Evolutionary conservation across 2,888 invertebrate genomes (phyloP).

Genomic region (Amphiduros pacificus): DNA sequence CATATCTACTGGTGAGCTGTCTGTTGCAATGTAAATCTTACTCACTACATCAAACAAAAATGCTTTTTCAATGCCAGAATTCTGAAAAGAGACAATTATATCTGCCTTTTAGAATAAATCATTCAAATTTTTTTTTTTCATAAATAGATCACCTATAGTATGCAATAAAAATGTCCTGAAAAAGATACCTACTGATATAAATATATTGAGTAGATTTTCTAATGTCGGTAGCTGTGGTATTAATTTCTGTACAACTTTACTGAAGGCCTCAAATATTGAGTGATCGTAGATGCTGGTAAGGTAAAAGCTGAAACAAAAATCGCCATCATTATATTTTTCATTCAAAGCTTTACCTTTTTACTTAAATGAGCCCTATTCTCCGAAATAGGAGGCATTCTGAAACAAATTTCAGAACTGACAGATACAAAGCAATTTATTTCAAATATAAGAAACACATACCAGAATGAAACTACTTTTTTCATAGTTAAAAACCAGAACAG

Average conservation of each 20-base stretch:
- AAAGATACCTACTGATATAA: constrained; percentile 82
- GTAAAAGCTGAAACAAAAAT: constrained; percentile 70
- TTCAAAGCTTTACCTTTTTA: not conserved
- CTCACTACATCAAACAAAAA: constrained; percentile 98
- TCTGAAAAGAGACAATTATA: constrained; percentile 67
- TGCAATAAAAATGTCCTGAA: too few relatives aligned
- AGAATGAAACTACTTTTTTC: too few relatives aligned
- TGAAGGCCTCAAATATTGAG: constrained; percentile 99
- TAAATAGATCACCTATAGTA: not conserved
- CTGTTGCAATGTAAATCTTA: constrained; percentile 98
- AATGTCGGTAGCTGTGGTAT: constrained; percentile 95
- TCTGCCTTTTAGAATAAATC: not conserved
- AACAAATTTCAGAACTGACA: too few relatives aligned
- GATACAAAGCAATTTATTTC: not conserved
- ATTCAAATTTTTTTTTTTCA: not conserved
- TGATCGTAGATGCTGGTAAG: constrained; percentile 99
- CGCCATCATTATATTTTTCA: not conserved
- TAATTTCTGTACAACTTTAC: constrained; percentile 98
- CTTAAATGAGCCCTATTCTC: too few relatives aligned
- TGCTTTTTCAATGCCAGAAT: constrained; percentile 98
- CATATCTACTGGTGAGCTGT: constrained; percentile 99
- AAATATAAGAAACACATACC: not conserved
- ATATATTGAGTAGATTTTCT: constrained; percentile 95
- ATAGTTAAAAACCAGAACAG: too few relatives aligned
- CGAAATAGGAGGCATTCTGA: too few relatives aligned